Percentiles rank a stretch among this genome's conserved stretches.
phyloP scores from a whole-genome alignment of 2,797 vertebrate genomes.

The Silurus aristotelis region DNA sequence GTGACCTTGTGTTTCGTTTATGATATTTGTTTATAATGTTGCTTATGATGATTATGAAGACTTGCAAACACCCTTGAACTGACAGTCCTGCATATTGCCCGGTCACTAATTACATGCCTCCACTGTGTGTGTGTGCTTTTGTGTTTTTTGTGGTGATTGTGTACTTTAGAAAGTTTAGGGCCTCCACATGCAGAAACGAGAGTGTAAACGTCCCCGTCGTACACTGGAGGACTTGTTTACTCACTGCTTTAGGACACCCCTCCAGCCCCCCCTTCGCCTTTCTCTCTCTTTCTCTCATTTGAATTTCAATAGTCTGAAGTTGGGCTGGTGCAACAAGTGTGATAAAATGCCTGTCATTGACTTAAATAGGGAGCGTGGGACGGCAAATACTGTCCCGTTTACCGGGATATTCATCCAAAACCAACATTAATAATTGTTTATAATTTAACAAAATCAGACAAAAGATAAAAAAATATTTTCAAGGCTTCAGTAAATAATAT shows the following conservation, averaged over 20 bases:
- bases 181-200: constrained; percentile 71
- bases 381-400: constrained; percentile 1
- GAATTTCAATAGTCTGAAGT: constrained; percentile 76
- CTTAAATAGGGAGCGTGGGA: constrained; percentile 30
- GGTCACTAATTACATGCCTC: constrained; percentile 11
- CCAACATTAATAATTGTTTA: not conserved
- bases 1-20: not conserved
- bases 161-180: constrained; percentile 71
- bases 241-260: constrained; percentile 69
- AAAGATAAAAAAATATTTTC: not conserved
- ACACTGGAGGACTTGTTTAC: constrained; percentile 74
- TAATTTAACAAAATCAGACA: not conserved
- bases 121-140: not conserved
- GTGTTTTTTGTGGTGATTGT: constrained; percentile 30
- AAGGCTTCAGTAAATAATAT: not conserved
- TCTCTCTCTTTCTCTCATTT: constrained; percentile 71
- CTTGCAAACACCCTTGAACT: not conserved
- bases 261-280: constrained; percentile 39
- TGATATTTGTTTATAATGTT: too few relatives aligned
- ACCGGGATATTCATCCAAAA: not conserved
- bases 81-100: constrained; percentile 1
- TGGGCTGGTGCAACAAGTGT: constrained; percentile 73
- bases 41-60: not conserved
- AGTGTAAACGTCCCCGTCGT: constrained; percentile 69
- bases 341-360: constrained; percentile 75